Base-by-base conservation (phyloP, 2,797 vertebrate genomes). In the Phalloptychus januarius region DNA sequence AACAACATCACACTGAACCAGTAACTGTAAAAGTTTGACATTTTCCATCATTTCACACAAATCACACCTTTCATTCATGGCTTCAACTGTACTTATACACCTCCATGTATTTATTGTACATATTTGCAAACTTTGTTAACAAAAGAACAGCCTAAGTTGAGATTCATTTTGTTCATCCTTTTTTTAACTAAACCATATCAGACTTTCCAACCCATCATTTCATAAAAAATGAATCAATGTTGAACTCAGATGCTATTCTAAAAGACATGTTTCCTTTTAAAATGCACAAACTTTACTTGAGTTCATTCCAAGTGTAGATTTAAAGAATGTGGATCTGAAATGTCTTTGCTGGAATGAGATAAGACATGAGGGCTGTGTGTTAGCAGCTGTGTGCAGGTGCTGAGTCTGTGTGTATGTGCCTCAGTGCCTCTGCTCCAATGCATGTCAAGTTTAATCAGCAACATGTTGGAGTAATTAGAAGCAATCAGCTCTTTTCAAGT, bases 391-490 rank as follows among this genome's bases (percentile, higher is more conserved):
- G 71, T 70, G 67, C 71, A 70, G 42, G 58, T 77, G 63, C 54
- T 50, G 56, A 45, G 23, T 33, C 40, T 69, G 42, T 50, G 58
- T 42, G 6, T 52, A 23, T n/a, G 31, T 76, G 56, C 44, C 70
- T 83, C 48, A 44, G 50, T 81, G 50, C 78, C 72, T 82, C 79
- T 50, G 76, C 52, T 71, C 52, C 71, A 71, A 36, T 44, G 36
- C 76, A 33, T 88, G 83, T 87, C 79, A 82, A 58, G 79, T 87
- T 83, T 85, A 85, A 88, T 91, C 84, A 90, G 79, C 50, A 79
- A 40, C 23, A 16, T 86, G 84, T 76, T 74, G 44, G 71, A 79
- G 79, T 86, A 89, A 89, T 86, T 87, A 86, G 58, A 88, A 81
- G 80, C 81, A 85, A 90, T 91, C 81, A 83, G 78, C 77, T 85